phyloP scores from a whole-genome alignment of 2,888 invertebrate species.

The Cerastis rubricosa region DNA sequence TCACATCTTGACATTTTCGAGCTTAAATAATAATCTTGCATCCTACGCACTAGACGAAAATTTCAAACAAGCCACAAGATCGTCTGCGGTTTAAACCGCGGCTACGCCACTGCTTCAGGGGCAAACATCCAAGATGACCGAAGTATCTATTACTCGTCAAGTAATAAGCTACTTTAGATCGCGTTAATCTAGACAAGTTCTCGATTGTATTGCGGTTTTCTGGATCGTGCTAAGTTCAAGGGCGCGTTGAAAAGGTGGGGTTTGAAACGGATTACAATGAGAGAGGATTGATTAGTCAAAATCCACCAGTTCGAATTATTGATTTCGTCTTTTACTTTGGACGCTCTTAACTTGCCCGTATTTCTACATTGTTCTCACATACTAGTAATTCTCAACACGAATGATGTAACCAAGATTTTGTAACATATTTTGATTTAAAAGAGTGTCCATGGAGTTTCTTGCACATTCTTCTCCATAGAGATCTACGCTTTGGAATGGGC shows the following conservation, averaged over 20 bases:
- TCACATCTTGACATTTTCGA: too few species aligned
- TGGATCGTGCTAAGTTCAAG: conserved; percentile 24
- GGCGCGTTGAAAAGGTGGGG: not conserved
- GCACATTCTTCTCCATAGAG: too few species aligned
- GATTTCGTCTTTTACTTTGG: too few species aligned
- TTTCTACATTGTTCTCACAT: too few species aligned
- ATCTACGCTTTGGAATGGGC: too few species aligned
- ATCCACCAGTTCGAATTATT: not conserved
- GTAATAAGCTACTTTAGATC: conserved; percentile 24
- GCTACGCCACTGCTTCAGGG: conserved; percentile 28
- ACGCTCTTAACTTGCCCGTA: too few species aligned
- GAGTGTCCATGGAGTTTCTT: too few species aligned
- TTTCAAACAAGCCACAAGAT: conserved; percentile 22
- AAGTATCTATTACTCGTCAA: conserved; percentile 25
- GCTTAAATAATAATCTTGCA: not conserved
- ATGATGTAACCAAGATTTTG: too few species aligned
- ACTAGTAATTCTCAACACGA: too few species aligned
- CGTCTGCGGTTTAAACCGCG: conserved; percentile 31
- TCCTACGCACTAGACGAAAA: conserved; percentile 9
- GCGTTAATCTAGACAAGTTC: conserved; percentile 23
- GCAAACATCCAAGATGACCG: conserved; percentile 26
- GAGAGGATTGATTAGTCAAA: not conserved
- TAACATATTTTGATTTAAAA: too few species aligned
- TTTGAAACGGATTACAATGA: not conserved
- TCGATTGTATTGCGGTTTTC: conserved; percentile 43